phyloP scores from a whole-genome alignment of 2,113 vertebrate species.

The Macaca mulatta region DNA sequence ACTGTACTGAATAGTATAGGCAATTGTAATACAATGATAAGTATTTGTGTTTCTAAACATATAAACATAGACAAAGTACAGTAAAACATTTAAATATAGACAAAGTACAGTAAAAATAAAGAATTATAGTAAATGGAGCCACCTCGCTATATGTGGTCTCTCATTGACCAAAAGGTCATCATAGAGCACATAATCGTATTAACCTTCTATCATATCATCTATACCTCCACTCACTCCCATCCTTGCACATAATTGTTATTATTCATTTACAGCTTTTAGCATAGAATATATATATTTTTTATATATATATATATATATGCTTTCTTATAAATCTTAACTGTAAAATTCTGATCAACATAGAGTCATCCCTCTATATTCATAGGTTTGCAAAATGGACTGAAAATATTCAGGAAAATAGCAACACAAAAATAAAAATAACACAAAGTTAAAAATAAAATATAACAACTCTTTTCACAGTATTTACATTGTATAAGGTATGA shows the following conservation, averaged over 20 bases:
- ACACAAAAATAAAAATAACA: background rate
- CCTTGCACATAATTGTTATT: background rate
- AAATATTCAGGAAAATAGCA: background rate
- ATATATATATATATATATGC: background rate
- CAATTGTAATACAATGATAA: background rate
- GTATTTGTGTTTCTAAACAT: background rate
- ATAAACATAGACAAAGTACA: background rate
- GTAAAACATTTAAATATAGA: background rate
- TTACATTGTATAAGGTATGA: background rate
- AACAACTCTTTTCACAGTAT: background rate
- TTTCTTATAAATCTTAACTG: no score
- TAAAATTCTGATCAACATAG: background rate
- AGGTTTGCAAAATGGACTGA: background rate
- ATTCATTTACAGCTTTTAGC: background rate
- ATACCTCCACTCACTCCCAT: background rate
- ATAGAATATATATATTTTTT: background rate
- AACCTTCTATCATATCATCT: background rate
- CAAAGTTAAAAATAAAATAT: background rate
- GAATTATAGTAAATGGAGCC: background rate
- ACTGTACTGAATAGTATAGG: background rate
- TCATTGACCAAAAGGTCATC: background rate
- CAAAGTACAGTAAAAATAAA: background rate
- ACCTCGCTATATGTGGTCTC: background rate
- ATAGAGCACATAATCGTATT: background rate
- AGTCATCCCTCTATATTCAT: background rate